Conservation (phyloP, 1,140 invertebrate genomes). For the Drosophila navojoa region DNA sequence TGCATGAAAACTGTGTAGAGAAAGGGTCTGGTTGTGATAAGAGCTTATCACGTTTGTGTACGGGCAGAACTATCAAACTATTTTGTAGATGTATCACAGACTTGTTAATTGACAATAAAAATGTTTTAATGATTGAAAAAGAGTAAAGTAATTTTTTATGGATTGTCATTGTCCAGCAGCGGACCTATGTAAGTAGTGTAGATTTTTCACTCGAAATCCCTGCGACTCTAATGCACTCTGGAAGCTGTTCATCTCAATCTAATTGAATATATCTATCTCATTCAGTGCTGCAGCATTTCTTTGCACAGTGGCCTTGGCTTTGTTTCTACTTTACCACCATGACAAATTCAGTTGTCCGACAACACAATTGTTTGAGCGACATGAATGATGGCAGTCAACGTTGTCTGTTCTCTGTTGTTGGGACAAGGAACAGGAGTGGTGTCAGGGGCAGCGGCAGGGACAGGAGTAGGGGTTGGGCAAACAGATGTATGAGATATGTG, state of each 20-base stretch:
- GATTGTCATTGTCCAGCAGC: background rate
- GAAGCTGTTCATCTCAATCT: background rate
- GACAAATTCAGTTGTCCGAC: slow-evolving; percentile 79
- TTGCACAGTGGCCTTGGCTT: slow-evolving; percentile 62
- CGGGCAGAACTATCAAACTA: background rate
- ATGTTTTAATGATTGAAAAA: no score
- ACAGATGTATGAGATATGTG: slow-evolving; percentile 66
- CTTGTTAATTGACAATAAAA: no score
- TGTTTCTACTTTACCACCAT: slow-evolving; percentile 70
- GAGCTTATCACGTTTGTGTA: background rate
- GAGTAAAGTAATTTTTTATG: no score
- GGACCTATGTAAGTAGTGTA: slow-evolving; percentile 44
- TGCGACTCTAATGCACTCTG: background rate
- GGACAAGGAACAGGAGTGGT: no score
- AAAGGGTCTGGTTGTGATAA: slow-evolving; percentile 4
- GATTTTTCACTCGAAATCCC: slow-evolving; percentile 32
- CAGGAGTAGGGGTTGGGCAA: slow-evolving; percentile 7
- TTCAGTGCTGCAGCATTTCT: background rate
- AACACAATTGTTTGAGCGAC: slow-evolving; percentile 63
- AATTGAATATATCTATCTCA: background rate
- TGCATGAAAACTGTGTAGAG: background rate
- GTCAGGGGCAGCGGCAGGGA: no score
- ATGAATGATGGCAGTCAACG: slow-evolving; percentile 42
- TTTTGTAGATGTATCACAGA: no score
- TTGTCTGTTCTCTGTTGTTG: background rate